phyloP scores from a whole-genome alignment of 2,797 vertebrate genomes.

The Enteromius viviparus region DNA sequence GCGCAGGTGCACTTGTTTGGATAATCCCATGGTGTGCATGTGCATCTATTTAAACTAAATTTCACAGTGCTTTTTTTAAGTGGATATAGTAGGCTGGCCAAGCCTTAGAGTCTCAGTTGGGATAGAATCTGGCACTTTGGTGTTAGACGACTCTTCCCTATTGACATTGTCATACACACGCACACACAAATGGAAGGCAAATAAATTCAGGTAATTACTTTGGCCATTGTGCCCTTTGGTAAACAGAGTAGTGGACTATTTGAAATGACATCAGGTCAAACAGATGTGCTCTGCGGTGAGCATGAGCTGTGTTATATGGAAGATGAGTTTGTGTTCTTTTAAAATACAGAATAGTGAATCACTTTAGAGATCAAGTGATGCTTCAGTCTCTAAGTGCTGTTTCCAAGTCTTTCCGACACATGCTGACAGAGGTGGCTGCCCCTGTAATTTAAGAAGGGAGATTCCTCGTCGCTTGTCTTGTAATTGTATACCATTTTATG shows the following conservation, averaged over 20 bases:
- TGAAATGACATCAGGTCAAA: neutral
- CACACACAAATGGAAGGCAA: conserved; percentile 22
- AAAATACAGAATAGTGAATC: neutral
- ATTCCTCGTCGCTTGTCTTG: conserved; percentile 15
- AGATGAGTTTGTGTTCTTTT: neutral
- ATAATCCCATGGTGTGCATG: neutral
- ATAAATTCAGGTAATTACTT: conserved; percentile 41
- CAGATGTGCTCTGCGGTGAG: neutral
- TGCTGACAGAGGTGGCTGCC: conserved; percentile 29
- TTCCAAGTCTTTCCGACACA: neutral
- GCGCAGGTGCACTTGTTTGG: conserved; percentile 8
- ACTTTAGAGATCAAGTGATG: neutral
- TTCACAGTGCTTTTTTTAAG: neutral
- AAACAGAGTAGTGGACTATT: conserved; percentile 17
- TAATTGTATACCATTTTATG: conserved; percentile 42
- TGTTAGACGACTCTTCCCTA: conserved; percentile 57
- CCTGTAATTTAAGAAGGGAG: conserved; percentile 23
- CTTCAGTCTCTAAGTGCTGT: conserved; percentile 1
- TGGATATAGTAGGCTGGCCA: conserved; percentile 53
- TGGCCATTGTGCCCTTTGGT: conserved; percentile 23
- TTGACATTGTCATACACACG: conserved; percentile 63
- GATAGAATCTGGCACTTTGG: conserved; percentile 72
- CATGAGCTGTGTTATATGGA: neutral
- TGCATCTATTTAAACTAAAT: conserved; percentile 10
- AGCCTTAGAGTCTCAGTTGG: conserved; percentile 54